phyloP scores from a whole-genome alignment of 1,140 invertebrate genomes.

The Lordiphosa collinella region DNA sequence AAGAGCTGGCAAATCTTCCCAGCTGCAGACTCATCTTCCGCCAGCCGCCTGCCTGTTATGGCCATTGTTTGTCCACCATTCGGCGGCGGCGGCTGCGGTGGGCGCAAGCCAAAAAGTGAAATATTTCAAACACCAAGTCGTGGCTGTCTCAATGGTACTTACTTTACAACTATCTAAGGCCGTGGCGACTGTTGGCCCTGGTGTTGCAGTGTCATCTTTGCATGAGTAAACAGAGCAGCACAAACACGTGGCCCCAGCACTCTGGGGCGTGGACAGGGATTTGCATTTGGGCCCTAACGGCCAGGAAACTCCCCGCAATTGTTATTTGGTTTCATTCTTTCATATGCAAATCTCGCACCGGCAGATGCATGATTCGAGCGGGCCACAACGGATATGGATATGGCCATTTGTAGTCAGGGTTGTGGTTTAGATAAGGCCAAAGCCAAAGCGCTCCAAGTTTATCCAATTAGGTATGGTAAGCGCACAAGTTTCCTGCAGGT shows the following conservation, averaged over 20 bases:
- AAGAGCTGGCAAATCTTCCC: slow-evolving; percentile 2
- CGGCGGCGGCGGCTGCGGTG: slow-evolving; percentile 28
- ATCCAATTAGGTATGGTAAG: slow-evolving; percentile 27
- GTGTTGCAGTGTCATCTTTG: slow-evolving; percentile 62
- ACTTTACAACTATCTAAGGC: neutral
- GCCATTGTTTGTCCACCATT: slow-evolving; percentile 46
- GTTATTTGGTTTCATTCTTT: slow-evolving; percentile 6
- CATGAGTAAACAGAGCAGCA: slow-evolving; percentile 57
- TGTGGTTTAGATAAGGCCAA: slow-evolving; percentile 4
- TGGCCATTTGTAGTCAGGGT: slow-evolving; percentile 20
- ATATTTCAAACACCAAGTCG: slow-evolving; percentile 69
- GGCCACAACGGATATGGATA: slow-evolving; percentile 36
- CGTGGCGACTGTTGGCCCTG: slow-evolving; percentile 1
- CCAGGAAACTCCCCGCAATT: neutral
- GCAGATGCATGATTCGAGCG: slow-evolving; percentile 30
- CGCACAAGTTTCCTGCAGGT: neutral
- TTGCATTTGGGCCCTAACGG: slow-evolving; percentile 29
- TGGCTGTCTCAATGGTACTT: slow-evolving; percentile 25
- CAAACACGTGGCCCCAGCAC: slow-evolving; percentile 15
- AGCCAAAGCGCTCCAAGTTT: slow-evolving; percentile 7
- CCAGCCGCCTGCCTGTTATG: slow-evolving; percentile 4
- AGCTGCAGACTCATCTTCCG: neutral
- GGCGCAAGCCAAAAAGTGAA: slow-evolving; percentile 58
- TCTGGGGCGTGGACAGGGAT: slow-evolving; percentile 13
- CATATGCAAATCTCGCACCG: slow-evolving; percentile 32